Base-by-base conservation (phyloP, 2,113 vertebrate genomes). In the Columba livia region DNA sequence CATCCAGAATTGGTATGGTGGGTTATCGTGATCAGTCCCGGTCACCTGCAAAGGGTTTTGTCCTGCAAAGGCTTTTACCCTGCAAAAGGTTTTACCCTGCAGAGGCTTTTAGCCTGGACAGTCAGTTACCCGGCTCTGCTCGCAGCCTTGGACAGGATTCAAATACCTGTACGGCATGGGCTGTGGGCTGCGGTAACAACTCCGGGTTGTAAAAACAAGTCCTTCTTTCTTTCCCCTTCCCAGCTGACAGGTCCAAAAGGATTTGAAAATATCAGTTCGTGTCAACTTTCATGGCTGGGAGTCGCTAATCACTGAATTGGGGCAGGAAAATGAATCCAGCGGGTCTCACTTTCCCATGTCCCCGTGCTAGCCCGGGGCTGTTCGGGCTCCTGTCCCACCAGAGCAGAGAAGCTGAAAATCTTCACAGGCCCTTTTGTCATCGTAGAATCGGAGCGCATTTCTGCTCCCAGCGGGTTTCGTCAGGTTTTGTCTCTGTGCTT, bases 401-500 rank as follows among this genome's bases (percentile, higher is more conserved):
- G 60, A 80, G 62, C 5, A 12, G 50, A 79, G 36, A 56, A 84
- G 44, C 81, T 47, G 71, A 90, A 92, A 92, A 85, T 82, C 81
- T 80, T 93, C 87, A 74, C 82, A 96, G 80, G 38, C 32, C 29
- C 70, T 86, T 96, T 88, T 85, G 77, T 95, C 72, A 29, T 20
- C 21, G 28, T 64, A n/a, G 86, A 58, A 61, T 85, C 87, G 64
- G 86, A 77, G 88, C 87, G 36, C n/a, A 4, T 91, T 93, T 50
- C 61, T 93, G 64, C 53, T 94, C 78, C 85, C 82, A 19, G 75
- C 60, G 74, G 85, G 36, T 50, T 96, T 91, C 44, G 75, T 36
- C 53, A 19, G 64, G 72, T 74, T 89, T 80, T 64, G 54, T 81
- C 44, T 58, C 66, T 1, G 1, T 72, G 56, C 78, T 92, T 67